A percentile compares a stretch with the other conserved stretches of the same genome.
These are phyloP conservation scores for Ennomos quercinarius DNA, from an alignment of 2,888 invertebrate genomes.

Conservation along the genomic window DNA sequence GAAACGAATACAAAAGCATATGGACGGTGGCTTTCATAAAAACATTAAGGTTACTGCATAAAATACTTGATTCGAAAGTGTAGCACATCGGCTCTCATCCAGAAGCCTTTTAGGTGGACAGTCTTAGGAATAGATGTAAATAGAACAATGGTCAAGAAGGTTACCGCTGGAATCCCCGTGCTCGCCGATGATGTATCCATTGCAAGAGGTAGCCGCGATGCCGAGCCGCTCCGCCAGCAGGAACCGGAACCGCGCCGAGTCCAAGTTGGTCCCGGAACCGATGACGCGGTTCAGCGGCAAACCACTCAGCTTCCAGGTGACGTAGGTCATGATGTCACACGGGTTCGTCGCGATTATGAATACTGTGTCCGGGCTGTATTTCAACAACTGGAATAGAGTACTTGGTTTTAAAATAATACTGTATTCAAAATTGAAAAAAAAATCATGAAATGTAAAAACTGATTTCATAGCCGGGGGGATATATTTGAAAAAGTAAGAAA, in stretches of 20 bases:
- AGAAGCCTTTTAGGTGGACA: no score
- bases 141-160: slow-evolving; percentile 23
- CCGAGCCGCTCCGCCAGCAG: slow-evolving; percentile 92
- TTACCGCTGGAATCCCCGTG: slow-evolving; percentile 95
- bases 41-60: no score
- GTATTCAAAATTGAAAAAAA: no score
- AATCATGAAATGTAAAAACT: background rate
- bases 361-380: slow-evolving; percentile 94
- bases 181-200: slow-evolving; percentile 97
- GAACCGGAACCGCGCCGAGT: slow-evolving; percentile 96
- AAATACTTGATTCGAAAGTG: no score
- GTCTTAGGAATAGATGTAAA: no score
- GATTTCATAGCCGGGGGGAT: no score
- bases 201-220: slow-evolving; percentile 93
- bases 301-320: slow-evolving; percentile 97
- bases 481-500: no score
- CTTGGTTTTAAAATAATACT: no score
- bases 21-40: no score
- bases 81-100: no score
- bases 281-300: slow-evolving; percentile 94
- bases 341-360: slow-evolving; percentile 96
- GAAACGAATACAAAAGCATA: no score
- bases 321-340: slow-evolving; percentile 96
- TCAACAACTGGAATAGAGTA: slow-evolving; percentile 82
- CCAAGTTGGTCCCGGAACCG: slow-evolving; percentile 97